Evolutionary conservation across 2,888 invertebrate genomes (phyloP), one percentile per base, ranked within the genome.

Genomic region (Epinotia bilunana): DNA sequence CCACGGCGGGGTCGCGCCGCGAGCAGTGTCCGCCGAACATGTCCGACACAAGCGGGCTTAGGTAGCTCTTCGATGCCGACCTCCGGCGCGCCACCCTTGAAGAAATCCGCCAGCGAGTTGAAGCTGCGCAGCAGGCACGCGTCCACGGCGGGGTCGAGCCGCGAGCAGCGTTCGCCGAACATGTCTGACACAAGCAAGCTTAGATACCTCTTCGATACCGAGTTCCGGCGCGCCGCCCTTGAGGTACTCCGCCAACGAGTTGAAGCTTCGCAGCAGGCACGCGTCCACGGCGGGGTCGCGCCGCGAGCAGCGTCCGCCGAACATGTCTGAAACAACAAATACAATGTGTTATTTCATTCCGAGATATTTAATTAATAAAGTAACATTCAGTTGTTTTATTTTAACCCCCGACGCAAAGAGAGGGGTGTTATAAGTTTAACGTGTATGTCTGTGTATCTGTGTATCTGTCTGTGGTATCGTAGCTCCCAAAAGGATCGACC

Each of bases 41-140:
- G 16, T 20, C 18, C 6, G 43, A 39, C 5, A 12, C 20, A 16
- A 23, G 43, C 9, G 11, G 2, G 33, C 68, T 81, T 86, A 95
- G 95, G 92, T 96, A 95, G 95, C 92, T 96, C 95, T 82, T 94
- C 95, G 64, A 97, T 94, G 62, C 95, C 96, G 57, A 97, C 88
- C 85, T 97, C 97, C 0, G 97, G 96, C 79, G 97, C 95, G 79
- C 98, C 98, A 77, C 95, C 92, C 76, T 96, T 95, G 83, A 97
- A 95, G 82, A 96, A 95, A 73, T 96, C 95, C 9, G 97, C 95
- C 73, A 98, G 94, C 72, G 95, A 95, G 87, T 98, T 98, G 79
- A 97, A 97, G 76, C 97, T 96, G 79, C 95, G 95, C 70, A 95
- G 95, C 58, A 98, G 91, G 82, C 98, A 98, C 18, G 94, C 93